Base-by-base conservation (phyloP, 2,797 vertebrate genomes). In the Telmatherina bonti region DNA sequence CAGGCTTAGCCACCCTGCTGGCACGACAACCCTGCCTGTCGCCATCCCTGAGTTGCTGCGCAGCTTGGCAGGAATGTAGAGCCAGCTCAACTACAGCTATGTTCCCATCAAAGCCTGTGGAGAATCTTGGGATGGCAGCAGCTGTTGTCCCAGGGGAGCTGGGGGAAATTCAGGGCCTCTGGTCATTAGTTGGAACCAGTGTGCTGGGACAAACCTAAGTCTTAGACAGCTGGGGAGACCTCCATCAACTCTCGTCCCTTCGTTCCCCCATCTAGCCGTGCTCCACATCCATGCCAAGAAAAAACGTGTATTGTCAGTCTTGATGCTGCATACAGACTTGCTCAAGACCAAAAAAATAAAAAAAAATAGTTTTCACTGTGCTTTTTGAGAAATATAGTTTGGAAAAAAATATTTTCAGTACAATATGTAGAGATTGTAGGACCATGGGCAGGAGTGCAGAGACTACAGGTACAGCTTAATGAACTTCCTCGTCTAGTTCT, bases 141-240 rank as follows among this genome's bases (percentile, higher is more conserved):
- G 93, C 93, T 93, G 94, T 92, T 90, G 79, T 92, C 93, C 86
- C 88, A 47, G 65, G 92, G 91, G 89, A 91, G 82, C 55, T 7
- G 49, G 35, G 81, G 81, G 85, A 86, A n/a, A 92, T 90, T 89
- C 89, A 83, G 82, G 86, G 79, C 85, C 90, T 82, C 81, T 92
- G 92, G 93, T 94, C 93, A 94, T 95, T 94, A 95, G 90, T 88
- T 90, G 81, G 76, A 89, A 90, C 88, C 87, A 82, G 82, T 88
- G 85, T 90, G 87, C 88, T 85, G 86, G 84, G 89, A 88, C 81
- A 72, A 83, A 87, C 76, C 79, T 56, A 67, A 83, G 86, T 84
- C 78, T 85, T 73, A 88, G 88, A 90, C 92, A 93, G 90, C 91
- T 89, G 88, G 76, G 43, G 73, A 85, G 87, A 88, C 82, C 82